Evolutionary conservation across 2,113 vertebrate genomes (phyloP), one percentile per base, ranked within the genome.

Genomic region (Corydoras sp.): DNA sequence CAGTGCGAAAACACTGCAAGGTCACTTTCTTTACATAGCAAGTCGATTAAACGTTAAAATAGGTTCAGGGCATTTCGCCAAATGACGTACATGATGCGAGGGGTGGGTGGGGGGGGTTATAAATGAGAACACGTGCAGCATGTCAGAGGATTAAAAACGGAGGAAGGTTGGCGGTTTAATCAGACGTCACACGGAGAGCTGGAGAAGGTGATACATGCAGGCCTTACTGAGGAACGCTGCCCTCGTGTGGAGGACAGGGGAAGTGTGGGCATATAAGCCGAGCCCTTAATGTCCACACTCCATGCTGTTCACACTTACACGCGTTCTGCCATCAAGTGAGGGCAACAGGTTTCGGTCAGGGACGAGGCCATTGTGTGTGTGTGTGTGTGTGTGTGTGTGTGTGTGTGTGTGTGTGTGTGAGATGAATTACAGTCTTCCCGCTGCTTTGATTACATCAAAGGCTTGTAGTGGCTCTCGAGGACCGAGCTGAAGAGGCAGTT

Each of bases 311-410:
- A 3, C 62, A 6, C 30, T 3, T n/a, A 31, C 67, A 49, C 51
- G 11, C 11, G 18, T 50, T 29, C 10, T 5, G 9, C 18, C 64
- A n/a, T 14, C 9, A 24, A 30, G 30, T 66, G 12, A 66, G 64
- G 64, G 5, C 5, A 53, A 12, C 51, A 53, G 51, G 13, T 10
- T 10, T 9, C 7, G 11, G 18, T 43, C 35, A 43, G 35, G 35
- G 7, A 43, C 35, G 7, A 43, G 35, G 7, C 35, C 35, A 8
- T 43, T 43, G 63, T 18, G 61, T 48, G 31, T 43, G 60, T 43
- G 60, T 62, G 60, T 31, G 49, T 56, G 30, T 67, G 67, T 59
- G 67, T 62, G 60, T n/a, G 35, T n/a, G 62, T 43, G 62, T 63
- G 62, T 49, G 35, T 55, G 51, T 55, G 50, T 66, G 65, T 13